Conservation (phyloP, 2,113 vertebrate genomes). For the Gracilinanus agilis region DNA sequence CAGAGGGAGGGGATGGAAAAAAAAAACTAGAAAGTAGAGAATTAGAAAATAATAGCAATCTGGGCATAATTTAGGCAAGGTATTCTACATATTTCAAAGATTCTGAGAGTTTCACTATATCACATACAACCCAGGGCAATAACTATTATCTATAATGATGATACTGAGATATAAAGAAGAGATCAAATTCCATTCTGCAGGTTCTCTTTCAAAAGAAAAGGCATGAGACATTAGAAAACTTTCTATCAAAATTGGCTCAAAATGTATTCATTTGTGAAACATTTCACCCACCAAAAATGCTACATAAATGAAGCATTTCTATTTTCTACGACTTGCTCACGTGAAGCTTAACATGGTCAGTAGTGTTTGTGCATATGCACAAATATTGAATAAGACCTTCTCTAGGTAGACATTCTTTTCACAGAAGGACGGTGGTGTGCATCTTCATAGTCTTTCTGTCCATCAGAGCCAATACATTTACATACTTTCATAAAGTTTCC, state of each 20-base stretch:
- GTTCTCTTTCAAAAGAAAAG: too few species aligned
- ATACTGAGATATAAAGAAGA: conserved; percentile 45
- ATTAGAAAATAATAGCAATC: neutral
- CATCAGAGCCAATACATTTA: neutral
- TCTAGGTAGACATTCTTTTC: conserved; percentile 21
- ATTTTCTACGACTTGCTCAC: neutral
- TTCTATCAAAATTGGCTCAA: too few species aligned
- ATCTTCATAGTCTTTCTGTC: neutral
- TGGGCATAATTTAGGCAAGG: neutral
- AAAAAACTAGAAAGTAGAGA: conserved; percentile 9
- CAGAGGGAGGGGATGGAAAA: neutral
- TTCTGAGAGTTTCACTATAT: too few species aligned
- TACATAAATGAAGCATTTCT: neutral
- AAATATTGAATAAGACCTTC: conserved; percentile 32
- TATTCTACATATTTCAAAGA: too few species aligned
- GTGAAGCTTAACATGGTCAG: neutral
- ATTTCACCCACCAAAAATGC: accelerated
- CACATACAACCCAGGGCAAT: neutral
- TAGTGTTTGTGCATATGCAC: neutral
- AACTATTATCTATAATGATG: conserved; percentile 3
- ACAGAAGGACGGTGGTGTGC: conserved; percentile 3
- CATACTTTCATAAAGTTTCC: too few species aligned
- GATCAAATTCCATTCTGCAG: neutral
- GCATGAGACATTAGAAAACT: too few species aligned
- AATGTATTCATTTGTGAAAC: too few species aligned